A percentile compares a stretch with the other conserved stretches of the same genome.
Evolutionary conservation across 2,797 vertebrate species (phyloP).

Genomic region (Sebastes cheni): DNA sequence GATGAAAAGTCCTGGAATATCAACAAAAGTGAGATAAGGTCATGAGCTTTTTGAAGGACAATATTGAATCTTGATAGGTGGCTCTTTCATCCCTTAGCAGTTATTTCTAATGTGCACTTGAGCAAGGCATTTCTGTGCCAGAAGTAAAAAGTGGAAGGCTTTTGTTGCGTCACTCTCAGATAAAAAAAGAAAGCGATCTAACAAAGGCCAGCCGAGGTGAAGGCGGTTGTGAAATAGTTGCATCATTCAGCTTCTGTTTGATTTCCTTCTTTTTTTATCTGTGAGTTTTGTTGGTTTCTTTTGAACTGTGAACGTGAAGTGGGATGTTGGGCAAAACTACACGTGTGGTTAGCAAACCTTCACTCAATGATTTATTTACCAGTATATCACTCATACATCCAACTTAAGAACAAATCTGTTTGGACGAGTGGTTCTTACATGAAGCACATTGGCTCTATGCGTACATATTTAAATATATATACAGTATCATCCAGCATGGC

Average conservation of each 20-base stretch:
- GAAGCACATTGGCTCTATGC: background rate
- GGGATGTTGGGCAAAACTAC: slow-evolving; percentile 23
- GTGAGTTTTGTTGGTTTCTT: slow-evolving; percentile 14
- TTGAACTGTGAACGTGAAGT: slow-evolving; percentile 24
- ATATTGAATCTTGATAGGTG: background rate
- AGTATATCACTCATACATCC: background rate
- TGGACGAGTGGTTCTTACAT: background rate
- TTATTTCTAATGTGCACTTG: slow-evolving; percentile 21
- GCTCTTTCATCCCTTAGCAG: background rate
- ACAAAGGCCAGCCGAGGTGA: slow-evolving; percentile 24
- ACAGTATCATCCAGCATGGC: background rate
- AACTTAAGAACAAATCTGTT: background rate
- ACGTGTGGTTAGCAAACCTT: background rate
- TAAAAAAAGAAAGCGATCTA: slow-evolving; percentile 11
- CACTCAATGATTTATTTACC: background rate
- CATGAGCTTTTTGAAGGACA: background rate
- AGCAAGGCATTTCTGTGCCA: background rate
- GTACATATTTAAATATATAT: background rate
- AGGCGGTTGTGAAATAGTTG: slow-evolving; percentile 36
- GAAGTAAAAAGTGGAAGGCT: background rate
- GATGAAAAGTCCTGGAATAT: slow-evolving; percentile 79
- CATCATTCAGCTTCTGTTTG: slow-evolving; percentile 43
- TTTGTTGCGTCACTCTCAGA: slow-evolving; percentile 36
- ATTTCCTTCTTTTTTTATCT: slow-evolving; percentile 28
- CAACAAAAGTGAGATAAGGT: background rate